A percentile compares a stretch with the other conserved stretches of the same genome.
Conservation (phyloP, 2,888 invertebrate genomes). For the Taphrorychus bicolor region DNA sequence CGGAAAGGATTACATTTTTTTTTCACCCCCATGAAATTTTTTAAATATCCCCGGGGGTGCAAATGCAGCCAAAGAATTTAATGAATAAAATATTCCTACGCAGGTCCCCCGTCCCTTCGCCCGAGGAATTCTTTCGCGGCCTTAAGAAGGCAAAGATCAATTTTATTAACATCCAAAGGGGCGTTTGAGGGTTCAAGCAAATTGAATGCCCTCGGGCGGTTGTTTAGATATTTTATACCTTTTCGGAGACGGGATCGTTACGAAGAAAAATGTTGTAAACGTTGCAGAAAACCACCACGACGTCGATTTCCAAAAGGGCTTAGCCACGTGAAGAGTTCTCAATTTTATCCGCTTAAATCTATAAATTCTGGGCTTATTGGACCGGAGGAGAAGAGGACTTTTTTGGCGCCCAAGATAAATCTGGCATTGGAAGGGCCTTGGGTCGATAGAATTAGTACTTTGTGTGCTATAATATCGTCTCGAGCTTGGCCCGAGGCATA, state of each 20-base stretch:
- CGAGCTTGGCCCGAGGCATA: too few relatives aligned
- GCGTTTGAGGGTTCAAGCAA: constrained; percentile 21
- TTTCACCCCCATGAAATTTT: constrained; percentile 1
- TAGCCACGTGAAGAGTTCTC: constrained; percentile 22
- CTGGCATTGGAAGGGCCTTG: neutral
- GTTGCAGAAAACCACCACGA: constrained; percentile 35
- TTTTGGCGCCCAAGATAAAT: constrained; percentile 3
- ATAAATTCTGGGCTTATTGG: constrained; percentile 9
- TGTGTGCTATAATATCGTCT: too few relatives aligned
- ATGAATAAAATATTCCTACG: constrained; percentile 34
- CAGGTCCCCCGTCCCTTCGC: constrained; percentile 1
- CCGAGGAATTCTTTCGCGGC: constrained; percentile 27
- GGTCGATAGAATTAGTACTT: too few relatives aligned
- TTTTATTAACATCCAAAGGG: constrained; percentile 36
- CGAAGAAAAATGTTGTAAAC: constrained; percentile 30
- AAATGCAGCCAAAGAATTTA: constrained; percentile 33
- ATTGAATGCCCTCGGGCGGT: constrained; percentile 35
- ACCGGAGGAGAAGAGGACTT: neutral
- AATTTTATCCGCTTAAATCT: constrained; percentile 29
- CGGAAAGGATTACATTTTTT: neutral
- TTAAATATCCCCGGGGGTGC: constrained; percentile 22
- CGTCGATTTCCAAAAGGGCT: constrained; percentile 29
- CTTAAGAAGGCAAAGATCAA: constrained; percentile 33
- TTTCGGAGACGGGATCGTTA: constrained; percentile 14
- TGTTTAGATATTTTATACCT: constrained; percentile 40